Evolutionary conservation across 2,113 vertebrate species (phyloP), one percentile per base, ranked within the genome.

Genomic region (Anthoscopus minutus): DNA sequence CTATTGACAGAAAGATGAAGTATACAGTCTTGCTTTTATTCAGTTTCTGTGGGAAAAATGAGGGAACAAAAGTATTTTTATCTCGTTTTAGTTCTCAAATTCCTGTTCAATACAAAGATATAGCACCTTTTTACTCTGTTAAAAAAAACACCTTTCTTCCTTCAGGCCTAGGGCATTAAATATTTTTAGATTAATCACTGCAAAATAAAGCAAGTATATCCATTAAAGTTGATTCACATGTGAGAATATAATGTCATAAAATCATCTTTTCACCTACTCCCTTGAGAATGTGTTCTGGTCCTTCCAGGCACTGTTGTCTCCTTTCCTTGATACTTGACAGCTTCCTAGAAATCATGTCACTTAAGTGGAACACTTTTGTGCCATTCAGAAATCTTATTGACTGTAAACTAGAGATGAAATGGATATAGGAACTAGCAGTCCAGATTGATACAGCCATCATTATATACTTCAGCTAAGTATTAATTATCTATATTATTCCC

Each of bases 171-270:
- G 19, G 42, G 81, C 42, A 17, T 81, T 80, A 81, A 92, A 77
- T 91, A 86, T 86, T 94, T 96, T 71, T 44, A 86, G 65, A 77
- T 87, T 86, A 64, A 91, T 79, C 89, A 70, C 20, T 72, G 22
- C 33, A 91, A 82, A 94, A 72, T 88, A 86, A 95, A 92, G 60
- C 25, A 87, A 84, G 45, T 72, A 62, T 69, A 86, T 70, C 60
- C 51, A 93, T 95, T 94, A 96, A 93, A 95, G 92, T 35, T 93
- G 95, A 95, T 93, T 94, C 74, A 74, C 53, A 81, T 93, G 94
- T 79, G 76, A 93, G 67, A 78, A 92, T 72, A 58, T 40, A 93
- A 81, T 96, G 81, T 58, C 58, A 93, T 90, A 76, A 96, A 93
- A 92, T 90, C 47, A 85, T 96, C 28, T 94, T 93, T 95, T 89